Percentiles rank a stretch among this genome's conserved stretches.
These are phyloP conservation scores for Zaprionus vittiger DNA, from an alignment of 1,140 invertebrate species.

Conservation along the genomic window DNA sequence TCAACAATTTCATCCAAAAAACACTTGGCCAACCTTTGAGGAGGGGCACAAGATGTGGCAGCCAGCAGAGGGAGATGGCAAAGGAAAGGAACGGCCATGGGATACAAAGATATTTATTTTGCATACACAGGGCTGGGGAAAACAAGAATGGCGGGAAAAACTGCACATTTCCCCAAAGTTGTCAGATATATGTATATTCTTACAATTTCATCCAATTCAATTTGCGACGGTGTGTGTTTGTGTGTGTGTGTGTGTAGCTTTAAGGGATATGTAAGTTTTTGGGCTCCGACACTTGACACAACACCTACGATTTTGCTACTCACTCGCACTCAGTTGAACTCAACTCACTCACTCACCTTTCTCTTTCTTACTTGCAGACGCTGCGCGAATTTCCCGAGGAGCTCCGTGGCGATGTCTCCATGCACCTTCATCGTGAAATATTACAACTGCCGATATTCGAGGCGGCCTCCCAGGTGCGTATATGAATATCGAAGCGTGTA, in stretches of 20 bases:
- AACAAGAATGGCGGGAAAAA: constrained; percentile 32
- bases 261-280: constrained; percentile 39
- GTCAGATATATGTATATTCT: constrained; percentile 67
- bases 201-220: constrained; percentile 68
- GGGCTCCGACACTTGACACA: constrained; percentile 33
- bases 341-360: constrained; percentile 4
- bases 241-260: constrained; percentile 40
- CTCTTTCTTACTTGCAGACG: constrained; percentile 87
- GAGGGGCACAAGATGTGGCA: not conserved
- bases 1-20: constrained; percentile 62
- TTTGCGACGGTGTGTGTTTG: constrained; percentile 51
- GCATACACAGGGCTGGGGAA: constrained; percentile 43
- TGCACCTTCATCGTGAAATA: constrained; percentile 98
- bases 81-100: constrained; percentile 21
- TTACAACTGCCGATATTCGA: constrained; percentile 97
- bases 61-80: constrained; percentile 19
- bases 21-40: constrained; percentile 2
- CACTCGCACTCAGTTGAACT: constrained; percentile 19
- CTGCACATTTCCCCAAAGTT: constrained; percentile 34
- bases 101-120: constrained; percentile 48
- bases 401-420: constrained; percentile 95
- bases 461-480: constrained; percentile 88
- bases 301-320: constrained; percentile 26
- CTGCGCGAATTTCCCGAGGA: constrained; percentile 98
- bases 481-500: not conserved